These are phyloP conservation scores for Campoplex capitator DNA, from an alignment of 2,888 invertebrate genomes.

Conservation along the genomic window DNA sequence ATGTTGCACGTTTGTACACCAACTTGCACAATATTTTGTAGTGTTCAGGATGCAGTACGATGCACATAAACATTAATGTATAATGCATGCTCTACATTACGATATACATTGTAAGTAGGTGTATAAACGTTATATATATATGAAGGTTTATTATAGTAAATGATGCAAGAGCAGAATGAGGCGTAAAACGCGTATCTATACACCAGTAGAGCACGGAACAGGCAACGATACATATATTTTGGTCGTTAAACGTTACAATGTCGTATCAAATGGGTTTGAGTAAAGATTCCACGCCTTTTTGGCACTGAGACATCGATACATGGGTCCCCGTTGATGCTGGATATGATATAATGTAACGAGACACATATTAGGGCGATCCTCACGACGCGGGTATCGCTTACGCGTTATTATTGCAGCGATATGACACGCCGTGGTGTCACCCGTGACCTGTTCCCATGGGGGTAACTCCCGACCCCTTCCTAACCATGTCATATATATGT, in stretches of 20 bases:
- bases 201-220: conserved; percentile 56
- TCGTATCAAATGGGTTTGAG: conserved; percentile 17
- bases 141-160: conserved; percentile 55
- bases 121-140: conserved; percentile 53
- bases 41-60: conserved; percentile 18
- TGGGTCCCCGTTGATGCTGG: conserved; percentile 41
- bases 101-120: conserved; percentile 49
- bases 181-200: conserved; percentile 40
- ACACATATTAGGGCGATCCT: conserved; percentile 76
- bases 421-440: conserved; percentile 83
- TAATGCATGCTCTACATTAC: conserved; percentile 27
- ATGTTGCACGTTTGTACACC: conserved; percentile 51
- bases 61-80: conserved; percentile 43
- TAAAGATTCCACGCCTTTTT: conserved; percentile 5
- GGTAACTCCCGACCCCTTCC: conserved; percentile 64
- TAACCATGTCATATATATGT: conserved; percentile 78
- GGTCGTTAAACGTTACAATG: conserved; percentile 14
- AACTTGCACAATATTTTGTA: conserved; percentile 38
- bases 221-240: conserved; percentile 4
- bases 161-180: conserved; percentile 60
- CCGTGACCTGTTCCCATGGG: conserved; percentile 82
- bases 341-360: conserved; percentile 70
- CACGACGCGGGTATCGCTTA: conserved; percentile 81
- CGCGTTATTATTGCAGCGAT: conserved; percentile 84
- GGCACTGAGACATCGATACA: conserved; percentile 13